Evolutionary conservation across 2,888 invertebrate species (phyloP), one percentile per base, ranked within the genome.

Genomic region (Aphodius sticticus): DNA sequence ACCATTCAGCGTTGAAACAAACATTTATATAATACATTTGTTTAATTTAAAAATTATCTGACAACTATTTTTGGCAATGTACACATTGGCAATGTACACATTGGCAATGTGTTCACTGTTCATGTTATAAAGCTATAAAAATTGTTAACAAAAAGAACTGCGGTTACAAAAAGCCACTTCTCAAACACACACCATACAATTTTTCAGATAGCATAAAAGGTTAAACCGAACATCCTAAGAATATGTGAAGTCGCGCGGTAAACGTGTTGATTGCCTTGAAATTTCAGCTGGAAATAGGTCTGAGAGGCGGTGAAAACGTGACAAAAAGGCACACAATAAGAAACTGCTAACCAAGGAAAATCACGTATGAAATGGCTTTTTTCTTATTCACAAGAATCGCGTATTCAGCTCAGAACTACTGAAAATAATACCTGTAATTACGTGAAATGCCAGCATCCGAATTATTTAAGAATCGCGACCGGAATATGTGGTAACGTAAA

Each of bases 261-360:
- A 53, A 53, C 53, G 53, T 53, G 53, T 53, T 53, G 53, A 53
- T 53, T 53, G 53, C 53, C 53, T 53, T 53, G 53, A 53, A 53
- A 53, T 53, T 53, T 53, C 53, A 53, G 7, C 53, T 12, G 53
- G 12, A 53, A 53, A 53, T 53, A 53, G 53, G 53, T 53, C 53
- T 53, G 53, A 53, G 53, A 53, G 53, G 53, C 53, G 12, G 9
- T 1, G 53, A 5, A 53, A 12, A 53, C 53, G 53, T 53, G 53
- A 53, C 53, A 53, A 53, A 53, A 53, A 12, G 53, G 53, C 12
- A 53, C 53, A 53, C 53, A 53, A 53, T 53, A 53, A 53, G 53
- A 53, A 53, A 53, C 53, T 53, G 53, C 53, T 5, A 53, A 53
- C 53, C 53, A 53, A 12, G 9, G 53, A 53, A 53, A 53, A 53